Conservation (phyloP, 1,140 invertebrate genomes). For the Philaenus spumarius region DNA sequence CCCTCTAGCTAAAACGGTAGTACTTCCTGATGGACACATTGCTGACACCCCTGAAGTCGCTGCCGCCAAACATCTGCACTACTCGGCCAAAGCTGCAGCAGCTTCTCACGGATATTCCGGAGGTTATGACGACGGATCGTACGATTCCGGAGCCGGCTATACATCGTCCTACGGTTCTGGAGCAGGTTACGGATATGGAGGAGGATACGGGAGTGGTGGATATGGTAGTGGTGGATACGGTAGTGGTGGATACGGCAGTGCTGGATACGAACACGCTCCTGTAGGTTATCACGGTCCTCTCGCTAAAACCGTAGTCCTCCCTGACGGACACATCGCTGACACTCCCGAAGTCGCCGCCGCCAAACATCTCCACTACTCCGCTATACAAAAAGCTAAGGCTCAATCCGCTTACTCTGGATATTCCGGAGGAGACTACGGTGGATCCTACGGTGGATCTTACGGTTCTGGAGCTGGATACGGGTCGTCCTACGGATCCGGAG, state of each 20-base stretch:
- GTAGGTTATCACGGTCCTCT: constrained; percentile 13
- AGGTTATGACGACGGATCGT: too few relatives aligned
- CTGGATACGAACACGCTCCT: background rate
- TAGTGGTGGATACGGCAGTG: too few relatives aligned
- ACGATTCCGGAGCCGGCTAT: too few relatives aligned
- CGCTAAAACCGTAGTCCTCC: constrained; percentile 13
- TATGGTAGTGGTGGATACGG: too few relatives aligned
- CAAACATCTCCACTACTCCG: constrained; percentile 25
- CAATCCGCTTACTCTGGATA: background rate
- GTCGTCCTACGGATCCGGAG: too few relatives aligned
- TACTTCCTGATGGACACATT: background rate
- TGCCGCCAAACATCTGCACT: constrained; percentile 25
- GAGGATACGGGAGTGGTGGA: too few relatives aligned
- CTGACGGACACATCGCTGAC: constrained; percentile 18
- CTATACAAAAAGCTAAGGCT: background rate
- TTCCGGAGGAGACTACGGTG: background rate
- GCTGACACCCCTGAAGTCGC: constrained; percentile 20
- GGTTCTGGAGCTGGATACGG: too few relatives aligned
- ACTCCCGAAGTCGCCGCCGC: constrained; percentile 25
- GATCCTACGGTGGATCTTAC: background rate
- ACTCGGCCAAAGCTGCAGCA: background rate
- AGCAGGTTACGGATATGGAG: too few relatives aligned
- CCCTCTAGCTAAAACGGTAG: background rate
- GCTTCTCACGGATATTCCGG: constrained; percentile 18
- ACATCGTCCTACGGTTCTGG: too few relatives aligned